These are phyloP conservation scores for Galemys pyrenaicus DNA, from an alignment of 2,113 vertebrate species.

Conservation along the genomic window DNA sequence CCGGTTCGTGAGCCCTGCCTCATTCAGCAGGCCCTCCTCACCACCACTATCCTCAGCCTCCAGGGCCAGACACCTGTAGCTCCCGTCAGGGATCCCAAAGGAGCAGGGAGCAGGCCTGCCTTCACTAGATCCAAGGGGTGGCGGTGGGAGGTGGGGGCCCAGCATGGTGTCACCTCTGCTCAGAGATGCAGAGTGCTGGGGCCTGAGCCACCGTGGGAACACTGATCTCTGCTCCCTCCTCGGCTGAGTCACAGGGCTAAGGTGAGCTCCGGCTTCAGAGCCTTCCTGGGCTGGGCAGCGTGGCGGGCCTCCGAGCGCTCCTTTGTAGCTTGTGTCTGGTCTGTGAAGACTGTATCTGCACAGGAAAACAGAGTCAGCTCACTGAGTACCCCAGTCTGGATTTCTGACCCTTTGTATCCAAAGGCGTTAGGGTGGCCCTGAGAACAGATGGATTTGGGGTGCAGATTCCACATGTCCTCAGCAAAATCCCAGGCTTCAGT, in stretches of 20 bases:
- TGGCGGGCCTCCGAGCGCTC: neutral
- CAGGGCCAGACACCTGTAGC: conserved; percentile 66
- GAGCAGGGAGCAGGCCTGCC: neutral
- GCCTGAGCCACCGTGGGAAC: neutral
- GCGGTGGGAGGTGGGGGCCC: conserved; percentile 69
- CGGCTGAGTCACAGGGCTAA: neutral
- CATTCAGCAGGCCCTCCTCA: conserved; percentile 68
- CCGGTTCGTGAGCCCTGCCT: neutral
- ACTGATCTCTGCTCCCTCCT: neutral
- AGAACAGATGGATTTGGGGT: neutral
- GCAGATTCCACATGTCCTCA: neutral
- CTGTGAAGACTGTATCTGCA: neutral
- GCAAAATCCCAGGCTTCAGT: neutral
- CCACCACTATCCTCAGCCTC: conserved; percentile 66
- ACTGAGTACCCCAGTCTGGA: neutral
- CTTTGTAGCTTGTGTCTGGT: neutral
- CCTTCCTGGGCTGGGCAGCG: neutral
- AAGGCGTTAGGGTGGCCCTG: neutral
- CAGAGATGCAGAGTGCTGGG: fast-evolving
- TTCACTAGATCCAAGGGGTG: neutral
- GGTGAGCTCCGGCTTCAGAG: neutral
- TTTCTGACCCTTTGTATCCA: neutral
- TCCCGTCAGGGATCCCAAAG: conserved; percentile 63
- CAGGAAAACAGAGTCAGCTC: neutral
- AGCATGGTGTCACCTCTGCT: conserved; percentile 71